phyloP scores from a whole-genome alignment of 2,888 invertebrate genomes.

The Heliconius aoede region DNA sequence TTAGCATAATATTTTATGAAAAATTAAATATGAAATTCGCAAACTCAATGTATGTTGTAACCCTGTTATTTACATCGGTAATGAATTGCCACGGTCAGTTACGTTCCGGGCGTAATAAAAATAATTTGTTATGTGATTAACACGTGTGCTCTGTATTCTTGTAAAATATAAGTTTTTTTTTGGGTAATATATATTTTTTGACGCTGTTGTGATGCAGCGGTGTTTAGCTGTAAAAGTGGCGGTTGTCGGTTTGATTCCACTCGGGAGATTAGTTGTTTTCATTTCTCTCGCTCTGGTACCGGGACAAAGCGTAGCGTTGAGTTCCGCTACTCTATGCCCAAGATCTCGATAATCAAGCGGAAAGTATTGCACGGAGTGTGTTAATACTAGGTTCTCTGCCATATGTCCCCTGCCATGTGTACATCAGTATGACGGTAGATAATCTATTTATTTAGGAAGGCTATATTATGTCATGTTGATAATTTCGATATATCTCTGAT shows the following conservation, averaged over 20 bases:
- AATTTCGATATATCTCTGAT: no score
- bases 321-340: no score
- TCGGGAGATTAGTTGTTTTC: not conserved
- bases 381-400: not conserved
- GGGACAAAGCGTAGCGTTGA: no score
- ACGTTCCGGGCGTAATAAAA: slow-evolving; percentile 30
- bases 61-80: slow-evolving; percentile 26
- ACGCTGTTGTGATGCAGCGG: no score
- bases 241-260: not conserved
- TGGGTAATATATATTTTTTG: not conserved
- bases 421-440: not conserved
- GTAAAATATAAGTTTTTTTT: not conserved
- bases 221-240: not conserved
- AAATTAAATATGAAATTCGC: slow-evolving; percentile 6
- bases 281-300: not conserved
- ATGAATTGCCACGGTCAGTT: slow-evolving; percentile 35
- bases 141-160: slow-evolving; percentile 5
- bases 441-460: no score
- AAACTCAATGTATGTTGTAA: slow-evolving; percentile 9
- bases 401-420: not conserved
- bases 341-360: no score
- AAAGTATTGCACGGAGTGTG: not conserved
- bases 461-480: no score
- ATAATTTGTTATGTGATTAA: slow-evolving; percentile 31
- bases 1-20: not conserved